A percentile compares a stretch with the other conserved stretches of the same genome.
Conservation (phyloP, 2,888 invertebrate genomes). For the Unio delphinus region DNA sequence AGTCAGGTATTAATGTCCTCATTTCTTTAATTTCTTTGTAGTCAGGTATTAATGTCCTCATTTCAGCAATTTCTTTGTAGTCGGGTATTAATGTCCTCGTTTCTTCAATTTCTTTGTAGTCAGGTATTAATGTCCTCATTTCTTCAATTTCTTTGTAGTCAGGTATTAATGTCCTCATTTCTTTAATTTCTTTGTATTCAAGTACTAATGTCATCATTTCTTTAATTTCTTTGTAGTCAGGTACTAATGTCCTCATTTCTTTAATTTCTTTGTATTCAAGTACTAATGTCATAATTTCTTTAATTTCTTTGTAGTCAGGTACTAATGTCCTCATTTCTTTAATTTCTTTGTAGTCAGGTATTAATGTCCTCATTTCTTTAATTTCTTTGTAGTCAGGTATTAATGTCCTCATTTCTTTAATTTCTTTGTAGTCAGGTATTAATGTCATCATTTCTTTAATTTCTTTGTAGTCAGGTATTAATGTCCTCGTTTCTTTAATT, state of each 20-base stretch:
- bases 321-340: conserved; percentile 70
- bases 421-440: too few relatives aligned
- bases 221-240: conserved; percentile 73
- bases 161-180: conserved; percentile 78
- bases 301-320: conserved; percentile 76
- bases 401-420: too few relatives aligned
- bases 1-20: conserved; percentile 74
- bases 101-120: conserved; percentile 34
- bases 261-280: conserved; percentile 75
- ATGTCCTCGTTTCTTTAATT: not conserved
- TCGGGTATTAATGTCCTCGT: conserved; percentile 75
- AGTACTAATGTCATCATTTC: conserved; percentile 76
- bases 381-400: too few relatives aligned
- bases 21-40: too few relatives aligned
- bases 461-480: too few relatives aligned
- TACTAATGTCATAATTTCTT: conserved; percentile 73
- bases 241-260: conserved; percentile 75
- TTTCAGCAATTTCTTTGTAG: conserved; percentile 34
- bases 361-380: too few relatives aligned
- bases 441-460: too few relatives aligned
- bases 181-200: conserved; percentile 68
- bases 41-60: too few relatives aligned
- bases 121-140: conserved; percentile 78
- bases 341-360: conserved; percentile 76
- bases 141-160: conserved; percentile 40